These are phyloP conservation scores for Choristoneura rosaceana DNA, from an alignment of 2,888 invertebrate genomes.

Conservation along the genomic window DNA sequence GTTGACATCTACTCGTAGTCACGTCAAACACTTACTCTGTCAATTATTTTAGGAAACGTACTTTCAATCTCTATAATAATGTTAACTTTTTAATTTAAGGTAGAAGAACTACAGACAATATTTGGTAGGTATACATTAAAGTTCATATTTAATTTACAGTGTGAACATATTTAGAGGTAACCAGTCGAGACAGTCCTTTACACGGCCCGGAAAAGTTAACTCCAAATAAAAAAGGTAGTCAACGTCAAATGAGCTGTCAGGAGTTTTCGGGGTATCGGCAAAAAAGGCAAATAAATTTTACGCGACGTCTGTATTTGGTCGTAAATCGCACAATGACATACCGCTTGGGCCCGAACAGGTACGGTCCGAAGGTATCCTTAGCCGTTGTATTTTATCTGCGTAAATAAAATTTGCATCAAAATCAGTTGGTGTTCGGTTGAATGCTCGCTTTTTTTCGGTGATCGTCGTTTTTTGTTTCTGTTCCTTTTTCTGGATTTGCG, in stretches of 20 bases:
- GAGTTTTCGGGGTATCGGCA: conserved; percentile 27
- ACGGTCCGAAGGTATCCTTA: conserved; percentile 1
- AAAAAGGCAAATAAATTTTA: conserved; percentile 26
- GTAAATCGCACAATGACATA: conserved; percentile 37
- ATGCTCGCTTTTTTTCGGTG: not conserved
- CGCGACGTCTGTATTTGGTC: conserved; percentile 30
- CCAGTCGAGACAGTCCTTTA: not conserved
- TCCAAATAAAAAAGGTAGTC: conserved; percentile 14
- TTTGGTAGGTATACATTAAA: no score
- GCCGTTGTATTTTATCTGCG: conserved; percentile 2
- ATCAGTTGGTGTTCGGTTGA: not conserved
- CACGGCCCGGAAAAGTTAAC: conserved; percentile 1
- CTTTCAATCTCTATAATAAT: no score
- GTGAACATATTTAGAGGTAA: no score
- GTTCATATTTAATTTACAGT: no score
- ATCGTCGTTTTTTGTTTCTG: no score
- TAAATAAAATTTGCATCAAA: conserved; percentile 12
- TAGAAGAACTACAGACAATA: no score
- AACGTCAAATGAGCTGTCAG: conserved; percentile 33
- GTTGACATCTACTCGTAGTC: no score
- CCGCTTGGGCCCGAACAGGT: conserved; percentile 2
- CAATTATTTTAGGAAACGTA: no score
- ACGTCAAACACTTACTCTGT: no score
- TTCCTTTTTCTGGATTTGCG: not conserved
- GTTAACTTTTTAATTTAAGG: no score